Evolutionary conservation across 2,888 invertebrate genomes (phyloP).

Genomic region (Globia sparganii): DNA sequence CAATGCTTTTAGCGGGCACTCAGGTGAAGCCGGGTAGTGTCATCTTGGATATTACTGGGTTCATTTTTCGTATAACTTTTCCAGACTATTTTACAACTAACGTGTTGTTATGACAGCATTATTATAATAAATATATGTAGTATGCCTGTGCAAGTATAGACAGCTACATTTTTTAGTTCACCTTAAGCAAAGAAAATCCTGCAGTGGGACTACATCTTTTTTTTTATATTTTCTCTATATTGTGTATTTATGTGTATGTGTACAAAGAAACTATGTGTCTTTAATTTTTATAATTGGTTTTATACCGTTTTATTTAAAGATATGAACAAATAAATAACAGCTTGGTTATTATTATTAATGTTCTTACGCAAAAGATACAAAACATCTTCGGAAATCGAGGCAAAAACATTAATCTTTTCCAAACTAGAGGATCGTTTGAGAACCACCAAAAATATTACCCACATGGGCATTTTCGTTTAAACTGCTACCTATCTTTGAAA

Average conservation of each 20-base stretch:
- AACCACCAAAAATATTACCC: background rate
- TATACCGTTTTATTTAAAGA: too few species aligned
- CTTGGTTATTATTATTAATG: background rate
- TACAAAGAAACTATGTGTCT: too few species aligned
- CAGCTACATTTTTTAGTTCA: background rate
- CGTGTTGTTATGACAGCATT: background rate
- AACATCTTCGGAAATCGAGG: background rate
- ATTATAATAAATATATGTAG: background rate
- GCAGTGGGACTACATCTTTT: background rate
- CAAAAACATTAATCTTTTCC: background rate
- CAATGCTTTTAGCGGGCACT: constrained; percentile 60
- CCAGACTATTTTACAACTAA: constrained; percentile 14
- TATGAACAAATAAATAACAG: background rate
- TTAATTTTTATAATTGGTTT: too few species aligned
- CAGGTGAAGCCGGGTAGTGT: constrained; percentile 29
- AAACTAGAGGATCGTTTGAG: background rate
- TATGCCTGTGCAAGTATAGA: background rate
- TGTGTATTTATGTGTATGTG: too few species aligned
- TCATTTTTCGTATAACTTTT: constrained; percentile 25
- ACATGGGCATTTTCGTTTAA: too few species aligned
- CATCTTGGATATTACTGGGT: constrained; percentile 46
- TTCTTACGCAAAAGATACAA: background rate
- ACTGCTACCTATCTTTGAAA: too few species aligned
- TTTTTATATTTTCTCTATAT: too few species aligned
- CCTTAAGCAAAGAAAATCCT: background rate